Evolutionary conservation across 1,140 invertebrate species (phyloP).

Genomic region (Sitobion miscanthi): DNA sequence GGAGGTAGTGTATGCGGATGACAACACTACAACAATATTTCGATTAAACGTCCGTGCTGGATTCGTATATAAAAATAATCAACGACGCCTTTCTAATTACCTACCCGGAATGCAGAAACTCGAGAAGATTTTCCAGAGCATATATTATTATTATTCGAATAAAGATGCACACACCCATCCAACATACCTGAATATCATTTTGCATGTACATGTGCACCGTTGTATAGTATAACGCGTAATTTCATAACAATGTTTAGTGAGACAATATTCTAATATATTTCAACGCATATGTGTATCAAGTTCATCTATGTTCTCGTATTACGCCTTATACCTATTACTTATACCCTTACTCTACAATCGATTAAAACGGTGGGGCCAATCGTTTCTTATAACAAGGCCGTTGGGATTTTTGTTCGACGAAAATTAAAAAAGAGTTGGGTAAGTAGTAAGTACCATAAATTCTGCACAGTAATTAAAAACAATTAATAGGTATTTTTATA

Average conservation of each 20-base stretch:
- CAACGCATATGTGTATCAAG: neutral
- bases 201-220: neutral
- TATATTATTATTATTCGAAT: neutral
- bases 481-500: neutral
- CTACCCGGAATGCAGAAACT: neutral
- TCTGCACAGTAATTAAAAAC: neutral
- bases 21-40: neutral
- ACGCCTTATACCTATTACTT: neutral
- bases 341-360: neutral
- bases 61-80: neutral
- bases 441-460: neutral
- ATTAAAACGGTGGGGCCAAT: neutral
- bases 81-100: neutral
- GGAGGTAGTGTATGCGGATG: neutral
- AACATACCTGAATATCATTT: neutral
- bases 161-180: neutral
- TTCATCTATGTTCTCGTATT: neutral
- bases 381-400: neutral
- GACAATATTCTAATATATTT: neutral
- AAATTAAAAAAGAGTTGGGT: neutral
- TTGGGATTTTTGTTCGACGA: neutral
- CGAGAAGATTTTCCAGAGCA: neutral
- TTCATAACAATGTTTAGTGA: neutral
- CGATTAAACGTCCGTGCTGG: neutral
- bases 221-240: neutral